Percentiles rank a stretch among this genome's conserved stretches.
Evolutionary conservation across 2,888 invertebrate genomes (phyloP).

Genomic region (Pycnomerus fuliginosus): DNA sequence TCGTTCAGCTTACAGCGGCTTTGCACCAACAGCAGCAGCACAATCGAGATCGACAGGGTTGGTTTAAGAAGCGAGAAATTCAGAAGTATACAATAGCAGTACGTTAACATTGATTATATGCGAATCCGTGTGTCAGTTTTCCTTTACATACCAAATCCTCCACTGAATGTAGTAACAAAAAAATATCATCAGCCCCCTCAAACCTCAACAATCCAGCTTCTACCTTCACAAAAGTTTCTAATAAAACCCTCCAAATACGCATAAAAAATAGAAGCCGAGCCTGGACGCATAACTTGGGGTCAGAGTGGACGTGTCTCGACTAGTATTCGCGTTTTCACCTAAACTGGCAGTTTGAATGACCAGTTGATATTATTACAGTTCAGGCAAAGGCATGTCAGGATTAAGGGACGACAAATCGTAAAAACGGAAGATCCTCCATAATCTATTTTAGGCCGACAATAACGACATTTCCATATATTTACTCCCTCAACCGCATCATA

Average conservation of each 20-base stretch:
- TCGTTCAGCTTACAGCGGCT: slow-evolving; percentile 30
- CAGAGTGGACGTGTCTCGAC: slow-evolving; percentile 21
- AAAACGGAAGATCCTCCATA: no score
- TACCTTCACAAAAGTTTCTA: slow-evolving; percentile 12
- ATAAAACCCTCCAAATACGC: slow-evolving; percentile 11
- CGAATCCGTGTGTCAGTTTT: slow-evolving; percentile 22
- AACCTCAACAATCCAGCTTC: slow-evolving; percentile 7
- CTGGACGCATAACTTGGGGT: slow-evolving; percentile 17
- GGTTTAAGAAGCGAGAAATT: slow-evolving; percentile 26
- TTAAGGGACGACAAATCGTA: slow-evolving; percentile 16
- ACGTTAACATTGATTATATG: slow-evolving; percentile 27
- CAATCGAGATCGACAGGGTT: slow-evolving; percentile 30
- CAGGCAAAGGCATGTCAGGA: slow-evolving; percentile 15
- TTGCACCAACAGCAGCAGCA: slow-evolving; percentile 26
- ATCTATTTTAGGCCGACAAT: no score
- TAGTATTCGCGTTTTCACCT: slow-evolving; percentile 33
- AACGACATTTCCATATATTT: no score
- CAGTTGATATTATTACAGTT: slow-evolving; percentile 34
- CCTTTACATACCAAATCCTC: slow-evolving; percentile 18
- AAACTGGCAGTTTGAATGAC: slow-evolving; percentile 37
- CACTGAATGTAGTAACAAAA: slow-evolving; percentile 15
- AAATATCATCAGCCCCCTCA: slow-evolving; percentile 6
- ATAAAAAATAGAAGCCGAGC: slow-evolving; percentile 9
- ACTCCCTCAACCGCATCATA: no score
- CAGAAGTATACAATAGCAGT: slow-evolving; percentile 24